These are phyloP conservation scores for Dasypus novemcinctus DNA, from an alignment of 2,113 vertebrate genomes.

Conservation along the genomic window DNA sequence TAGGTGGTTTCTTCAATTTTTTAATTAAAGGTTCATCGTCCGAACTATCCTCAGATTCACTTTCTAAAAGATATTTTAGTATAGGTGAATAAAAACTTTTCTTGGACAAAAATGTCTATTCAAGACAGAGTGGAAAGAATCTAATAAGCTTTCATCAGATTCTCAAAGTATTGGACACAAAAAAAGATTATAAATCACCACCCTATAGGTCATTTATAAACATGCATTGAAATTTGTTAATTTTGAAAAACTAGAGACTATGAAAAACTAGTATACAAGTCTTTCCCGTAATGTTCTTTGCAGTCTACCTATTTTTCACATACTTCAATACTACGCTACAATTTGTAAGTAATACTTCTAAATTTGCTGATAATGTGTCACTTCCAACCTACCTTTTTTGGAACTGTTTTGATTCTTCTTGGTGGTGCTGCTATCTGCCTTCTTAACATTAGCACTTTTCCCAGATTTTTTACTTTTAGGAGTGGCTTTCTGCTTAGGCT, in stretches of 20 bases:
- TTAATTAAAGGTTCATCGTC: conserved; percentile 96
- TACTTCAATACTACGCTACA: not conserved
- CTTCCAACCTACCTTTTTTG: conserved; percentile 85
- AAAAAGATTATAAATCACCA: not conserved
- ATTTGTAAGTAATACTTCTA: not conserved
- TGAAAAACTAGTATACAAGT: not conserved
- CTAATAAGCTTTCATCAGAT: conserved; percentile 13
- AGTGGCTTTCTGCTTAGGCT: conserved; percentile 79
- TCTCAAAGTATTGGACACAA: not conserved
- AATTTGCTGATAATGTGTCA: not conserved
- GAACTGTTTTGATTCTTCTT: conserved; percentile 89
- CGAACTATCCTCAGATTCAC: conserved; percentile 90
- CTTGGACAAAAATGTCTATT: not conserved
- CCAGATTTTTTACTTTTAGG: conserved; percentile 85
- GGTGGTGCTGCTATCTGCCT: conserved; percentile 96
- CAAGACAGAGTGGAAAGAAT: not conserved
- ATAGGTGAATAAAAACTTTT: conserved; percentile 19
- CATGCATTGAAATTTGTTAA: not conserved
- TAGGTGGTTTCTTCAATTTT: conserved; percentile 92
- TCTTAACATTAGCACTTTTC: conserved; percentile 92
- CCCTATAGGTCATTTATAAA: not conserved
- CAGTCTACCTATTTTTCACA: not conserved
- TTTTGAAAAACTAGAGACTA: not conserved
- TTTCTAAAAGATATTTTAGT: conserved; percentile 82
- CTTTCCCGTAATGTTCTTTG: not conserved